Evolutionary conservation across 2,888 invertebrate genomes (phyloP), one percentile per base, ranked within the genome.

Genomic region (Epicampocera succincta): DNA sequence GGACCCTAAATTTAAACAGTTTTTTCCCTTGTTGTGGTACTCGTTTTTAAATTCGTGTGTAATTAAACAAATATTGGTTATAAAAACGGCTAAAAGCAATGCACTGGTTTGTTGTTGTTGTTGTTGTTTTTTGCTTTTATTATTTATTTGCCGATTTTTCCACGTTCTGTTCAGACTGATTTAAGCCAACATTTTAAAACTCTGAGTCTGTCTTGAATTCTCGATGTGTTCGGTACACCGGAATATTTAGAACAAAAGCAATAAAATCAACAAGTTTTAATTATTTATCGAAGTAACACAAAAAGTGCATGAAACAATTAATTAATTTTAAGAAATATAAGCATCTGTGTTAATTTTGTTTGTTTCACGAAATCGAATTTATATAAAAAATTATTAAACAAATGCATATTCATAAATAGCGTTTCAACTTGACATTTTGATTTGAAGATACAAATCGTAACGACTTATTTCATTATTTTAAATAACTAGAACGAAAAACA

Each of bases 161-260:
- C 42, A 68, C 68, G 40, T 19, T 68, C 38, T 72, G 50, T 77
- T 80, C 72, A 54, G 48, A 60, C 48, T 69, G 68, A 42, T 80
- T 80, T 87, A 86, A 85, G 86, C 86, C 87, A 86, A 86, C 84
- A 86, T 85, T 79, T 80, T 80, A 83, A 69, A 82, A 83, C 80
- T 78, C 76, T 86, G 87, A 88, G 88, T 88, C 86, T 87, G 85
- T 80, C 74, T 87, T 87, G 72, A 85, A 86, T 87, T 87, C 87
- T 88, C 86, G 86, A 77, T 85, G 87, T 74, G 88, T 83, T 84
- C 87, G 86, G 88, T 87, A 86, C 85, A 79, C 61, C 46, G 25
- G 13, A 33, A 42, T 56, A 38, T 52, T 19, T 33, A 58, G 12
- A 61, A 71, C 44, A 17, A 54, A 33, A 33, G 6, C 8, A 6